Evolutionary conservation across 2,113 vertebrate genomes (phyloP).

Genomic region (Struthidea cinerea): DNA sequence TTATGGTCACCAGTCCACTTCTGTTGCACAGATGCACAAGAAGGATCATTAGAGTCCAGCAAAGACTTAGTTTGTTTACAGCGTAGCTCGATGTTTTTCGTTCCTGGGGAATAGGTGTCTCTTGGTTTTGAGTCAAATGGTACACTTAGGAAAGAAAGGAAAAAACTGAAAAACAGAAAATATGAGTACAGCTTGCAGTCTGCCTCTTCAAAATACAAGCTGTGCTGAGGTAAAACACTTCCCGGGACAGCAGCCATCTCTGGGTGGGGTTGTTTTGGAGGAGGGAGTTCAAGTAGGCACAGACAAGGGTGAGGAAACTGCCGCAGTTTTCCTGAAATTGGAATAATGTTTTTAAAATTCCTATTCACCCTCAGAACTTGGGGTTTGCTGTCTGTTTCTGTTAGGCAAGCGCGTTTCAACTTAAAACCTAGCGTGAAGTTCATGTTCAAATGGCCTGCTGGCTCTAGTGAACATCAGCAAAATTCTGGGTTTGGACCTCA

Average conservation of each 20-base stretch:
- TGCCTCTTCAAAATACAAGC: neutral
- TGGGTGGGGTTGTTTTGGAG: conserved; percentile 33
- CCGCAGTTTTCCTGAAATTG: neutral
- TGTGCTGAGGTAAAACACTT: neutral
- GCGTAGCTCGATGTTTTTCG: fast-evolving
- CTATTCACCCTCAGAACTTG: neutral
- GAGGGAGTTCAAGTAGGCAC: neutral
- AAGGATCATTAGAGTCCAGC: neutral
- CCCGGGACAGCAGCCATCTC: neutral
- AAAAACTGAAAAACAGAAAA: neutral
- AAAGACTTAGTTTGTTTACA: neutral
- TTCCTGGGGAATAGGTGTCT: conserved; percentile 6
- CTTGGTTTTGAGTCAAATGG: neutral
- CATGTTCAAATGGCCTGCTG: neutral
- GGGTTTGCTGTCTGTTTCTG: neutral
- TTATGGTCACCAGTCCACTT: neutral
- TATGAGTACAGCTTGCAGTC: neutral
- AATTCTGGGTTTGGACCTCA: neutral
- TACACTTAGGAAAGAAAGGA: neutral
- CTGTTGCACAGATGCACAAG: neutral
- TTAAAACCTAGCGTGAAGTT: neutral
- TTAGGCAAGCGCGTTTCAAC: neutral
- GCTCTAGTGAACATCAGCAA: neutral
- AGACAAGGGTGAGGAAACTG: neutral
- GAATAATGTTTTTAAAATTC: neutral